Base-by-base conservation (phyloP, 2,888 invertebrate species). In the Idaea biselata region DNA sequence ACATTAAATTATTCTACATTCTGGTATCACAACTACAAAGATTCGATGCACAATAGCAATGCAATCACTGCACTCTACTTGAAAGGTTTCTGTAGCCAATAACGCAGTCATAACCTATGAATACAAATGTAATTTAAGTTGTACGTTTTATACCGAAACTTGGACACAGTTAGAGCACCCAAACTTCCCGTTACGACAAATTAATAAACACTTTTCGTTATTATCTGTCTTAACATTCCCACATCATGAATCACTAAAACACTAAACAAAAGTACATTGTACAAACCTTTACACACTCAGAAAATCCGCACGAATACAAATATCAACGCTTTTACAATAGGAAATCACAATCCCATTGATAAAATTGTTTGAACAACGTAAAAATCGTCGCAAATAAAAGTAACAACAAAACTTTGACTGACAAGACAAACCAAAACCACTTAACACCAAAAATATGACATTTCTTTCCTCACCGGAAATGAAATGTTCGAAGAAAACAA, bases 331-430 rank as follows among this genome's bases (percentile, higher is more conserved):
- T 59, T 70, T 61, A 72, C 68, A 69, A 77, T 67, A 68, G 66
- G 62, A 66, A 69, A 78, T 78, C 71, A 81, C 69, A 78, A 79
- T 84, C 70, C 79, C 83, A 87, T 87, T 88, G 79, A 89, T 79
- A 77, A 86, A 82, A 80, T 66, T 72, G 63, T 68, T 74, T 74
- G 71, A 80, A 67, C 68, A 81, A 56, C 17, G 18, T 72, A 73
- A 74, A 79, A 84, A 79, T 80, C 84, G 78, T 73, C 73, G 76
- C 77, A 76, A 80, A 80, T 77, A 79, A 74, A 82, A 79, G 80
- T 81, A 86, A 86, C 89, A 91, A 91, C 89, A 90, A 89, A 89
- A 89, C 83, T 89, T 82, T 89, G 89, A 90, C 90, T 88, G 86
- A 88, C 83, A 83, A 25, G 65, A 79, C 71, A 82, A 81, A 25